Evolutionary conservation across 2,113 vertebrate genomes (phyloP).

Genomic region (Caloenas nicobarica): DNA sequence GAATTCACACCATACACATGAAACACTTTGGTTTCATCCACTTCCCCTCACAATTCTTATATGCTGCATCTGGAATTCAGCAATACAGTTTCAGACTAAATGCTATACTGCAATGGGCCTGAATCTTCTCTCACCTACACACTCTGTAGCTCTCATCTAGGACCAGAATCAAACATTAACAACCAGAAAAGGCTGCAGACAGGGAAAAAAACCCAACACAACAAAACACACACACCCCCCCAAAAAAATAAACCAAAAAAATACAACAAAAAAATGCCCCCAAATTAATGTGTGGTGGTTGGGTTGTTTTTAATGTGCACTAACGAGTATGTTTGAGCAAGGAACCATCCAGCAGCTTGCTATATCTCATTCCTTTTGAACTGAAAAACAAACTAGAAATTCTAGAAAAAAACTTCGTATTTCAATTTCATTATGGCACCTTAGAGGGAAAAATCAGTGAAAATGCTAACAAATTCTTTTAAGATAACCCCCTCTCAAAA

Average conservation of each 20-base stretch:
- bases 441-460: neutral
- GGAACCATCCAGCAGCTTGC: neutral
- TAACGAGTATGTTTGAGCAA: neutral
- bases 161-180: neutral
- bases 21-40: neutral
- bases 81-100: neutral
- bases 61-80: neutral
- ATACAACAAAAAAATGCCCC: too few relatives aligned
- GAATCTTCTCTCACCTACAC: neutral
- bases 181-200: neutral
- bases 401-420: neutral
- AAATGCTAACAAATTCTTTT: neutral
- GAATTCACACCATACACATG: neutral
- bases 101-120: neutral
- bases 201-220: too few relatives aligned
- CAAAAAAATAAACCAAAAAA: too few relatives aligned
- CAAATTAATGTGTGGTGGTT: too few relatives aligned
- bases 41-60: neutral
- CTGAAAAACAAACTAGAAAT: neutral
- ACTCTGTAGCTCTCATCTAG: neutral
- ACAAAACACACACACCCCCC: too few relatives aligned
- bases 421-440: neutral
- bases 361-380: neutral
- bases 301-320: too few relatives aligned
- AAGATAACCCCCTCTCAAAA: neutral